Base-by-base conservation (phyloP, 2,113 vertebrate genomes). In the Varanus komodoensis region DNA sequence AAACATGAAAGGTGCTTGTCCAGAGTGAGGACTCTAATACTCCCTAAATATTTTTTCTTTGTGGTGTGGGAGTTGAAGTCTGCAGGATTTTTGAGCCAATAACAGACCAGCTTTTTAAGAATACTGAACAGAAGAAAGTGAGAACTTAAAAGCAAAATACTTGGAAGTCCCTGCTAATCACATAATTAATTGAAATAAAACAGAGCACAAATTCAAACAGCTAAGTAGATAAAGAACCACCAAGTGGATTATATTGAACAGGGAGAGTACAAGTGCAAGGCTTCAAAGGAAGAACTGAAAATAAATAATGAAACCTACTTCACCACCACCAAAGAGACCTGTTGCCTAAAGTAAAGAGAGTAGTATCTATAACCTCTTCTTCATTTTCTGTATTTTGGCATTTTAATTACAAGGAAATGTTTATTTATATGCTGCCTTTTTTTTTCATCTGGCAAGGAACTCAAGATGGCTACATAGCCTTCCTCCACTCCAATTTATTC, bases 121-220 rank as follows among this genome's bases (percentile, higher is more conserved):
- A 21, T 50, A 15, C 4, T 61, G 75, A 23, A 17, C 19, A 73
- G 38, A 74, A 57, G 11, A 32, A 61, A 21, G 11, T 75, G 71
- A 74, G 73, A 75, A 75, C 67, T 19, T n/a, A 75, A 75, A 50
- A 86, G 50, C 48, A 23, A 19, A 9, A 34, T 11, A 38, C 67
- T 73, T 73, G 68, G 79, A 89, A 87, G 61, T 25, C 44, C 27
- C 50, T 80, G 61, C 7, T 88, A 69, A 88, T 71, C 68, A 57
- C 50, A 74, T 44, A 57, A 11, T 44, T 86, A 71, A 34, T 32
- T 86, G 21, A 86, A 67, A 86, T 34, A 57, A 54, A 75, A 67
- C 19, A 75, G 68, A 75, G 32, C 11, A 75, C 50, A 82, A 71
- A 74, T 32, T 61, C 8, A 73, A 87, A 82, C 73, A 38, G 3